These are phyloP conservation scores for Cephus cinctus DNA, from an alignment of 1,140 invertebrate species.

Conservation along the genomic window DNA sequence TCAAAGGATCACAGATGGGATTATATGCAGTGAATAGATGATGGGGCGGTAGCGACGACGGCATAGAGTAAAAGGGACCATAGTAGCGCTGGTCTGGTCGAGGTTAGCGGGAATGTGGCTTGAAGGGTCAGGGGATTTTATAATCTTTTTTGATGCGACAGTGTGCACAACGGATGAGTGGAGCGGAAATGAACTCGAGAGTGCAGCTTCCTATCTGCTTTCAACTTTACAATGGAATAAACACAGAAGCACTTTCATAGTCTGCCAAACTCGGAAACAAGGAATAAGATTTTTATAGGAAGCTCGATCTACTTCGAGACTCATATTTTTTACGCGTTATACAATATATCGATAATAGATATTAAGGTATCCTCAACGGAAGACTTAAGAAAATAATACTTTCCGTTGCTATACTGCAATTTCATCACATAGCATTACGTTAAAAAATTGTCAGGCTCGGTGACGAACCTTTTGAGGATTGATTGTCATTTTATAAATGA, in stretches of 20 bases:
- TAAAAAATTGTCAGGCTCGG: too few relatives aligned
- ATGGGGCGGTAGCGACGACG: not conserved
- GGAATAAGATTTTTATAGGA: constrained; percentile 25
- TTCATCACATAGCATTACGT: too few relatives aligned
- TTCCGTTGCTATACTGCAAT: too few relatives aligned
- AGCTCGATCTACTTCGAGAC: too few relatives aligned
- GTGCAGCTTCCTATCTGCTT: constrained; percentile 31
- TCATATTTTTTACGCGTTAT: too few relatives aligned
- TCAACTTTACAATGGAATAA: constrained; percentile 27
- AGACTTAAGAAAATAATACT: too few relatives aligned
- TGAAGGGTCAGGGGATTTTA: constrained; percentile 21
- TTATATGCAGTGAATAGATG: not conserved
- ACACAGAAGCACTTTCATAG: constrained; percentile 23
- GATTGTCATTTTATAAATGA: too few relatives aligned
- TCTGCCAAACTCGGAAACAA: constrained; percentile 22
- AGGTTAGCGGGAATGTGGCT: not conserved
- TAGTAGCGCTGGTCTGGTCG: constrained; percentile 8
- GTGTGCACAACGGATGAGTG: constrained; percentile 20
- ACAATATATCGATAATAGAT: too few relatives aligned
- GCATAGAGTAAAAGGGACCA: constrained; percentile 4
- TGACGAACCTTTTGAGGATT: too few relatives aligned
- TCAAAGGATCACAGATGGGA: too few relatives aligned
- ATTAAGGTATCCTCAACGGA: too few relatives aligned
- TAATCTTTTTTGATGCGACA: constrained; percentile 38
- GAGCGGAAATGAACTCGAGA: constrained; percentile 33